Evolutionary conservation across 2,888 invertebrate species (phyloP), one percentile per base, ranked within the genome.

Genomic region (Dryomyza anilis): DNA sequence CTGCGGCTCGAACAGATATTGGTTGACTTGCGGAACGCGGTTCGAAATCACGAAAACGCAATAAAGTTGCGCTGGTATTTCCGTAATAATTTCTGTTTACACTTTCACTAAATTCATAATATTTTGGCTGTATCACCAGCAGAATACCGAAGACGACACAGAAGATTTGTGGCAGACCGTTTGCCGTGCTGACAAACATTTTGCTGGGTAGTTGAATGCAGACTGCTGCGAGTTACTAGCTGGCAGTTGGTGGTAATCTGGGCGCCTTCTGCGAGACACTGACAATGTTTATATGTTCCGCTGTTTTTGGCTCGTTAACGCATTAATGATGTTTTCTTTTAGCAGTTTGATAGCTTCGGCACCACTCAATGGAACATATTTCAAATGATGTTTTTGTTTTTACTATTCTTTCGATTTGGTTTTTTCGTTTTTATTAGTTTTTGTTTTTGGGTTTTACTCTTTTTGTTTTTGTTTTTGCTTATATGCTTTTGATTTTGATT

Each of bases 31-130:
- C 6, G 10, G 63, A 46, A 23, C 79, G 74, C 12, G 79, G 79
- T 58, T 78, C 76, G 58, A 79, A 79, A 67, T 77, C 74, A 4
- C 73, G 76, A 63, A 79, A 79, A 16, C 79, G 76, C 36, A 79
- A 68, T 23, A 64, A 61, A 33, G 67, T 70, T n/a, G 53, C 68
- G 65, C 46, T 73, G 39, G 12, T 63, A 58, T 63, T 74, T 14
- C 60, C 45, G 45, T 67, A 66, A 52, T 66, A 69, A 63, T 62
- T 60, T 45, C 52, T 59, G 56, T 64, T 65, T 2, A 64, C 67
- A 59, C 71, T 70, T 30, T 60, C 70, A 21, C 69, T 68, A 27
- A 67, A 67, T 46, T 67, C 68, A 33, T 66, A 69, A 50, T 48
- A 57, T 14, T 58, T 52, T 30, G 68, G 59, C 29, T 65, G 56